A percentile compares a stretch with the other conserved stretches of the same genome.
Evolutionary conservation across 2,113 vertebrate species (phyloP).

Genomic region (Eolophus roseicapilla): DNA sequence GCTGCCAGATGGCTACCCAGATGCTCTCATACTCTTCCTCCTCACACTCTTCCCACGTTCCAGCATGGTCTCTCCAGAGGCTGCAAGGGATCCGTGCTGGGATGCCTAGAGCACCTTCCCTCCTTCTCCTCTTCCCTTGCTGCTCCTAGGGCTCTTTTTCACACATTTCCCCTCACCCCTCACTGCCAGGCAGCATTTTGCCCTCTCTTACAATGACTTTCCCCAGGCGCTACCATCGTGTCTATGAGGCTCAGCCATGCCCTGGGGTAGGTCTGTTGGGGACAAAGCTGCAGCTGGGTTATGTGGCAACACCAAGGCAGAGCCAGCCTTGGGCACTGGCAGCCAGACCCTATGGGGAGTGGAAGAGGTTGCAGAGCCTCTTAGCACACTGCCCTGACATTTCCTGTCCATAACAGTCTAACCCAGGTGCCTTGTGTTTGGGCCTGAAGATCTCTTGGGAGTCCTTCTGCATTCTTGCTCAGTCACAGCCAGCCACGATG

Average conservation of each 20-base stretch:
- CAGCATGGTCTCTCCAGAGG: rapidly evolving
- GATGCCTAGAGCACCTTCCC: rapidly evolving
- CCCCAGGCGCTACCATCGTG: rapidly evolving
- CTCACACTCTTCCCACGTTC: neutral
- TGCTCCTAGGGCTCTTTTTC: neutral
- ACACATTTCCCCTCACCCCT: neutral
- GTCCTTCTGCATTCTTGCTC: neutral
- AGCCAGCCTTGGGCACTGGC: neutral
- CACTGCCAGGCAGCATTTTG: rapidly evolving
- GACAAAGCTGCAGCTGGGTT: neutral
- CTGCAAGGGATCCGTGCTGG: neutral
- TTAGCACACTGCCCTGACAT: neutral
- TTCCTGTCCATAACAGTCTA: neutral
- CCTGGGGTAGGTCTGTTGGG: rapidly evolving
- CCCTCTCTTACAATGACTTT: neutral
- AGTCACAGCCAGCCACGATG: neutral
- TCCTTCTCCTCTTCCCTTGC: neutral
- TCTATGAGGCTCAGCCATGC: neutral
- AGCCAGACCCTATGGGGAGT: neutral
- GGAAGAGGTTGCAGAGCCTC: neutral
- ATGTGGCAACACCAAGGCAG: neutral
- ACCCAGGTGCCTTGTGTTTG: neutral
- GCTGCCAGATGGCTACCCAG: neutral
- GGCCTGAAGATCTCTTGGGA: neutral
- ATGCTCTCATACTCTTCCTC: neutral